Percentiles rank a stretch among this genome's conserved stretches.
phyloP scores from a whole-genome alignment of 2,113 vertebrate species.

The Cyphomyrus plagiostoma region DNA sequence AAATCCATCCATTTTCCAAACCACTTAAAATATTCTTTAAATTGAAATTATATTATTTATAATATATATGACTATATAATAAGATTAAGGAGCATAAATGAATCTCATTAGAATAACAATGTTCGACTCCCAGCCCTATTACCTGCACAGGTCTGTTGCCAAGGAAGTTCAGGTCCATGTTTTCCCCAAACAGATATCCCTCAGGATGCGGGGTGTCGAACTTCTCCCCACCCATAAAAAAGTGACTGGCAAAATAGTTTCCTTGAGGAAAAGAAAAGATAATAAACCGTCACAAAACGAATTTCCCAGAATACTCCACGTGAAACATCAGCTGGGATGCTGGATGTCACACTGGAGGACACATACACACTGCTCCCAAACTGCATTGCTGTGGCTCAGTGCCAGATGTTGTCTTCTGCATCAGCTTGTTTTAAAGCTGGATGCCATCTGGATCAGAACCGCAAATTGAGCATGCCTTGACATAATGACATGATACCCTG shows the following conservation, averaged over 20 bases:
- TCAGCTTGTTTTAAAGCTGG: neutral
- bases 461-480: neutral
- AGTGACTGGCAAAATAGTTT: slow-evolving; percentile 97
- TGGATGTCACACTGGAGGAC: neutral
- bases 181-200: slow-evolving; percentile 97
- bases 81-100: neutral
- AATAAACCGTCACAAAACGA: neutral
- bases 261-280: slow-evolving; percentile 56
- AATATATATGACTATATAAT: neutral
- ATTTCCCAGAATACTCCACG: neutral
- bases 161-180: slow-evolving; percentile 96
- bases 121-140: neutral
- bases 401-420: neutral
- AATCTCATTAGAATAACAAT: neutral
- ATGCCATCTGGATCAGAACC: neutral
- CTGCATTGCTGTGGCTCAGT: neutral
- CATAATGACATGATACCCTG: neutral
- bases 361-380: neutral
- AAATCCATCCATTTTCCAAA: neutral
- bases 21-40: neutral
- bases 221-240: slow-evolving; percentile 99
- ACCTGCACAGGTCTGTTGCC: slow-evolving; percentile 96
- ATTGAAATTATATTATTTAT: neutral
- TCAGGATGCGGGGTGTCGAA: slow-evolving; percentile 97
- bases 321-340: neutral